These are phyloP conservation scores for Chroicocephalus ridibundus DNA, from an alignment of 2,113 vertebrate genomes.

Conservation along the genomic window DNA sequence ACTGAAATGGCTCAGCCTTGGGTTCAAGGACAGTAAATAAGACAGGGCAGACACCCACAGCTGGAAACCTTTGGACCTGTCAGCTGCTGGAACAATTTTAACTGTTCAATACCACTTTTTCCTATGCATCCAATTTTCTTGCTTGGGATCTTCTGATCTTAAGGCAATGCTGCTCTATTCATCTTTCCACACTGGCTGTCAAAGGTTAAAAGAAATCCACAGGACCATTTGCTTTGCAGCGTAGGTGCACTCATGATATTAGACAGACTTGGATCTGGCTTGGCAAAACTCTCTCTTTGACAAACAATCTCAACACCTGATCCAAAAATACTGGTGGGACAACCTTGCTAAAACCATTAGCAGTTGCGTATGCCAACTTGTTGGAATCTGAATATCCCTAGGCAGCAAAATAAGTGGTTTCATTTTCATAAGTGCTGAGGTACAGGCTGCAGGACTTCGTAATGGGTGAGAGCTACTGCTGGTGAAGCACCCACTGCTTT, in stretches of 20 bases:
- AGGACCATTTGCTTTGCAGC: not conserved
- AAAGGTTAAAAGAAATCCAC: not conserved
- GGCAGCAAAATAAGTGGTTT: not conserved
- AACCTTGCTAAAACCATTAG: not conserved
- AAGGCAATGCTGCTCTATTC: not conserved
- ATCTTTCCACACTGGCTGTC: not conserved
- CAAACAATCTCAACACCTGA: not conserved
- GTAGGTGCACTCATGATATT: not conserved
- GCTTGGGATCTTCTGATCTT: not conserved
- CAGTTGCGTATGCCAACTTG: fast-evolving
- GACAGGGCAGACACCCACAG: not conserved
- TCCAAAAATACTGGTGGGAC: fast-evolving
- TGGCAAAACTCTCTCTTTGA: not conserved
- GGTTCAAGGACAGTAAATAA: not conserved
- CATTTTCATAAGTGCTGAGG: not conserved
- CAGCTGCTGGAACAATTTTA: not conserved
- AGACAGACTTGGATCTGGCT: not conserved
- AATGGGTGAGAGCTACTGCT: not conserved
- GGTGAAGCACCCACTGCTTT: not conserved
- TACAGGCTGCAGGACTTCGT: not conserved
- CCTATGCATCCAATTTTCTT: not conserved
- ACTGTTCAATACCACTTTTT: not conserved
- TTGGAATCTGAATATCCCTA: not conserved
- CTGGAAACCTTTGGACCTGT: not conserved
- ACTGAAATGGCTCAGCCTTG: not conserved